Conservation (phyloP, 2,797 vertebrate genomes). For the Eupleurogrammus muticus region DNA sequence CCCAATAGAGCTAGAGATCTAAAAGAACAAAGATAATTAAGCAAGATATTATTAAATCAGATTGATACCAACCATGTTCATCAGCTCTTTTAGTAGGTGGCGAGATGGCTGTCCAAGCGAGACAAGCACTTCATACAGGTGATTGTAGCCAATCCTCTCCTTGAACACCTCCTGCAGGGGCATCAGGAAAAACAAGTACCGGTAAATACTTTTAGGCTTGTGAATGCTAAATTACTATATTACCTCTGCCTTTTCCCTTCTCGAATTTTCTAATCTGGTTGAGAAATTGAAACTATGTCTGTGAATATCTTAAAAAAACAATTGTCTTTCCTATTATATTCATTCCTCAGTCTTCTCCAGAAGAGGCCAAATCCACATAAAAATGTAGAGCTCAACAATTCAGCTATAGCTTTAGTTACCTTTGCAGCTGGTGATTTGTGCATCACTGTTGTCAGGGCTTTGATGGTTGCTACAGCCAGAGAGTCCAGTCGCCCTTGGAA, state of each 20-base stretch:
- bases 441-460: conserved; percentile 96
- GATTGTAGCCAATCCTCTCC: conserved; percentile 96
- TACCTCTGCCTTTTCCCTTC: too few species aligned
- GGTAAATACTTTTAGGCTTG: neutral
- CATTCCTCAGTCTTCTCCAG: neutral
- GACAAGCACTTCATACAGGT: conserved; percentile 93
- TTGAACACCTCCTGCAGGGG: conserved; percentile 94
- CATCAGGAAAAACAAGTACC: neutral
- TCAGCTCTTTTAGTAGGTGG: conserved; percentile 94
- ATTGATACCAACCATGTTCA: conserved; percentile 93
- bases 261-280: neutral
- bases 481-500: conserved; percentile 93
- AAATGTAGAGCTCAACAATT: neutral
- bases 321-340: neutral
- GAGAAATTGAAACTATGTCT: neutral
- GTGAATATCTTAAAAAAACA: neutral
- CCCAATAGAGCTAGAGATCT: too few species aligned
- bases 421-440: conserved; percentile 98
- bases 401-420: conserved; percentile 79
- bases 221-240: neutral
- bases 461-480: conserved; percentile 94
- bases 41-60: neutral
- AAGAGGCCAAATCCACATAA: neutral
- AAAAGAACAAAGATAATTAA: too few species aligned
- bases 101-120: conserved; percentile 93